phyloP scores from a whole-genome alignment of 2,888 invertebrate genomes.

The Marasmarcha lunaedactyla region DNA sequence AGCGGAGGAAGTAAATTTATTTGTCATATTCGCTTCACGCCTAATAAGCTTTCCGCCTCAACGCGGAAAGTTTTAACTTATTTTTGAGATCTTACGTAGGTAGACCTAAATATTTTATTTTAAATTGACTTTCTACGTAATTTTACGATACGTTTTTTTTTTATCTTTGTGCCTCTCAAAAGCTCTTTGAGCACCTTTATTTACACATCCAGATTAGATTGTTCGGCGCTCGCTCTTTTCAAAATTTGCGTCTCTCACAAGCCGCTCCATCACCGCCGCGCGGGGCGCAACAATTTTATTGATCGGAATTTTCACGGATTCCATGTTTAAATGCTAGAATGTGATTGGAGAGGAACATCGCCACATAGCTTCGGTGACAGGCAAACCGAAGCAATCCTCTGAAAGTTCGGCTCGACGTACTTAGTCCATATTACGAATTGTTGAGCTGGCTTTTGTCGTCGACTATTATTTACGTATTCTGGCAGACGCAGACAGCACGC shows the following conservation, averaged over 20 bases:
- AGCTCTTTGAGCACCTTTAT: neutral
- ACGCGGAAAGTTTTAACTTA: neutral
- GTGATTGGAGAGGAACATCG: neutral
- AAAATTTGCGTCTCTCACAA: slow-evolving; percentile 1
- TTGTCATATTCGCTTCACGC: neutral
- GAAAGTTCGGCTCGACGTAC: too few species aligned
- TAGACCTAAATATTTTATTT: neutral
- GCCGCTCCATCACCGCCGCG: neutral
- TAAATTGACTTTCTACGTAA: neutral
- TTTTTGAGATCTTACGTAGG: too few species aligned
- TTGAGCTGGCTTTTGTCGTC: neutral
- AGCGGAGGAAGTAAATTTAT: neutral
- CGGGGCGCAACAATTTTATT: neutral
- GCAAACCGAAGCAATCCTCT: too few species aligned
- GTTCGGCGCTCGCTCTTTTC: neutral
- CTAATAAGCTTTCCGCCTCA: neutral
- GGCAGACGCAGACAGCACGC: neutral
- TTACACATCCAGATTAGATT: neutral
- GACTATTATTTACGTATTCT: neutral
- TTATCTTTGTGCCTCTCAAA: neutral
- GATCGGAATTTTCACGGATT: slow-evolving; percentile 1
- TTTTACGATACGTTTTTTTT: neutral
- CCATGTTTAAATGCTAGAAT: neutral
- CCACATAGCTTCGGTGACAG: neutral
- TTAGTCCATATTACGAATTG: too few species aligned